Evolutionary conservation across 1,140 invertebrate species (phyloP).

Genomic region (Drosophila sucinea): DNA sequence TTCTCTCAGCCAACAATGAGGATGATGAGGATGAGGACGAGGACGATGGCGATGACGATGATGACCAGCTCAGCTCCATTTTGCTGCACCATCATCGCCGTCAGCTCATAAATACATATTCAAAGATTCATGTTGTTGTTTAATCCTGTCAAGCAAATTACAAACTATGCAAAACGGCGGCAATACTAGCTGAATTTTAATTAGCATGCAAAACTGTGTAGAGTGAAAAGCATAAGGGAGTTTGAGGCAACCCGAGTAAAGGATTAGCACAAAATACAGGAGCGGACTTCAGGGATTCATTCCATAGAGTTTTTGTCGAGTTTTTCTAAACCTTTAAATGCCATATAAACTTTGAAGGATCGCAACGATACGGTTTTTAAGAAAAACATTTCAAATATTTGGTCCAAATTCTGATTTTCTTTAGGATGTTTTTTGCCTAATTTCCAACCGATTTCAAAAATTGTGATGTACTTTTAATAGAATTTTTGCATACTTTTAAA

Average conservation of each 20-base stretch:
- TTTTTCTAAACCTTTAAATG: no score
- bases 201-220: constrained; percentile 59
- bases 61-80: constrained; percentile 38
- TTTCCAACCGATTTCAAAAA: no score
- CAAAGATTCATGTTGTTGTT: constrained; percentile 60
- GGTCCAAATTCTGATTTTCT: no score
- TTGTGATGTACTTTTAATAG: no score
- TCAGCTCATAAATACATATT: constrained; percentile 56
- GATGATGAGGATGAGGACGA: neutral
- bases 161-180: constrained; percentile 72
- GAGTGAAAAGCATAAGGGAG: constrained; percentile 22
- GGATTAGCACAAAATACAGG: constrained; percentile 43
- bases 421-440: no score
- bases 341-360: no score
- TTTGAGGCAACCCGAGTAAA: constrained; percentile 3
- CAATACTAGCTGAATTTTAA: constrained; percentile 75
- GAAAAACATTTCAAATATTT: no score
- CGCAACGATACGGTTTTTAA: no score
- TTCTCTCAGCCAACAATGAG: constrained; percentile 1
- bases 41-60: constrained; percentile 10
- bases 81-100: constrained; percentile 49
- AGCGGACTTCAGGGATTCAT: no score
- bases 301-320: no score
- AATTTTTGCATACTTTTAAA: no score
- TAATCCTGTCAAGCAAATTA: constrained; percentile 58